phyloP scores from a whole-genome alignment of 2,888 invertebrate genomes.

The Stomorhina lunata region DNA sequence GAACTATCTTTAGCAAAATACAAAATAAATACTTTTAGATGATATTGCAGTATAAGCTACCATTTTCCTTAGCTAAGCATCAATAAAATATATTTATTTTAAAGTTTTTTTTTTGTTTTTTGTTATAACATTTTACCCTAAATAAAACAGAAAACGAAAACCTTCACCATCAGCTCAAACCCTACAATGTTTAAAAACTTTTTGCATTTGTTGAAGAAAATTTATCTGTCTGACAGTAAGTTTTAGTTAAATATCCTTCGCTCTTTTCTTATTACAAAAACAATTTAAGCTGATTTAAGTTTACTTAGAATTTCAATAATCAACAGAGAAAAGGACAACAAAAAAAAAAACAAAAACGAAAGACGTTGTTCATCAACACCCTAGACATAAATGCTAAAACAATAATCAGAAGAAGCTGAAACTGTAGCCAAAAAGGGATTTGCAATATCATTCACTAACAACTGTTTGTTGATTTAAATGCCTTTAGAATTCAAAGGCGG shows the following conservation, averaged over 20 bases:
- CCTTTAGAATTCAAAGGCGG: neutral
- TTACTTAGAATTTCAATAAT: constrained; percentile 27
- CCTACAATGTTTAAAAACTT: no score
- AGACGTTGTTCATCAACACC: constrained; percentile 36
- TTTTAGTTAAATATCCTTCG: neutral
- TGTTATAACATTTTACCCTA: constrained; percentile 1
- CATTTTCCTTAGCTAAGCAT: neutral
- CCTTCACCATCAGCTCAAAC: no score
- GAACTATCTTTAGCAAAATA: no score
- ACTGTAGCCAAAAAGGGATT: constrained; percentile 45
- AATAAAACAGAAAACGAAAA: neutral
- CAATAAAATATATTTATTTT: constrained; percentile 18
- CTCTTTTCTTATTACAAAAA: neutral
- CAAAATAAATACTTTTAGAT: no score
- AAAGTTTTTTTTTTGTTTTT: constrained; percentile 21
- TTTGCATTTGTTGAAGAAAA: constrained; percentile 8
- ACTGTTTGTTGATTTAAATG: constrained; percentile 47
- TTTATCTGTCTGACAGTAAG: constrained; percentile 8
- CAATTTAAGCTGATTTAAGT: constrained; percentile 41
- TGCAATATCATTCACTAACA: constrained; percentile 48
- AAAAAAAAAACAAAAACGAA: neutral
- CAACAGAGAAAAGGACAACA: neutral
- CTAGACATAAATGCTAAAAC: constrained; percentile 21
- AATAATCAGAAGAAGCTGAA: no score
- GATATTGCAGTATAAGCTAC: no score